Evolutionary conservation across 2,888 invertebrate genomes (phyloP).

Genomic region (Stenchaetothrips biformis): DNA sequence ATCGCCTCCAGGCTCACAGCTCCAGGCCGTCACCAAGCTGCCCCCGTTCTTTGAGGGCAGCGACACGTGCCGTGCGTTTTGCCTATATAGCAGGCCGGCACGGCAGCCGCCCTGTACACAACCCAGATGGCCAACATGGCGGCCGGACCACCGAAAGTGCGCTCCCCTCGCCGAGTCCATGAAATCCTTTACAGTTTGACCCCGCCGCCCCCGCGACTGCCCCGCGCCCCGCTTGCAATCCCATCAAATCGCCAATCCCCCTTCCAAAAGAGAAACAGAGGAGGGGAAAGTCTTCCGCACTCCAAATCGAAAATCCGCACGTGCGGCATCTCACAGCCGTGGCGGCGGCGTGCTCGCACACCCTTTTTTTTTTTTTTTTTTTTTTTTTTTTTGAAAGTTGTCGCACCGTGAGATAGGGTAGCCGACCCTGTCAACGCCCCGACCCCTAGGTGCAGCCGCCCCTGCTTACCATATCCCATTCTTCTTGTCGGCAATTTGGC

Average conservation of each 20-base stretch:
- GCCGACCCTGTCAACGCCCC: neutral
- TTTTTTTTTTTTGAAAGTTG: neutral
- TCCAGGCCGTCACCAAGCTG: no score
- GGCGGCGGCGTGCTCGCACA: neutral
- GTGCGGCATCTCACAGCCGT: neutral
- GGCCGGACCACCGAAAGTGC: no score
- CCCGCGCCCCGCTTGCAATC: neutral
- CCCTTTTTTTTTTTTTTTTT: neutral
- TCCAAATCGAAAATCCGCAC: conserved; percentile 18
- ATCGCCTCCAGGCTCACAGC: no score
- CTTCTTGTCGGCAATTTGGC: neutral
- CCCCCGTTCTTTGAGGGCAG: no score
- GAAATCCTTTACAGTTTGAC: conserved; percentile 25
- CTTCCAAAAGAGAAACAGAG: neutral
- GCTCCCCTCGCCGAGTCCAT: neutral
- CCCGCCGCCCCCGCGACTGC: neutral
- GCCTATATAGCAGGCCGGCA: neutral
- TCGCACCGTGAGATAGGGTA: neutral
- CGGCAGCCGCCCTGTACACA: neutral
- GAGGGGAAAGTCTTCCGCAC: neutral
- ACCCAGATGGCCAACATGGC: neutral
- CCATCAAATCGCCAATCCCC: conserved; percentile 11
- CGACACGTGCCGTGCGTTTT: no score
- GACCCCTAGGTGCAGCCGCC: neutral
- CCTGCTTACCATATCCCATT: neutral